A percentile compares a stretch with the other conserved stretches of the same genome.
Evolutionary conservation across 1,140 invertebrate genomes (phyloP).

Genomic region (Drosophila novamexicana): DNA sequence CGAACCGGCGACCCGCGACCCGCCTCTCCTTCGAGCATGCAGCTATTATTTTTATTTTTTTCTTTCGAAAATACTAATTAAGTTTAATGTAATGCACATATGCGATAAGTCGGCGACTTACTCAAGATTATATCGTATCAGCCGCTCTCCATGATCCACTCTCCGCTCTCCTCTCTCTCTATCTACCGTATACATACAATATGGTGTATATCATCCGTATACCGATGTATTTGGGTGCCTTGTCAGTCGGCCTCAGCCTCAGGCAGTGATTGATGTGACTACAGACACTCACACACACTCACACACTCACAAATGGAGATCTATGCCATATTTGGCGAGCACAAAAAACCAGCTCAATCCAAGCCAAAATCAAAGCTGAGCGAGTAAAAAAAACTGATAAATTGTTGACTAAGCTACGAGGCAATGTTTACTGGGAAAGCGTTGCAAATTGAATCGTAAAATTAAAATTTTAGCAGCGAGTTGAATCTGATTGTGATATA

Average conservation of each 20-base stretch:
- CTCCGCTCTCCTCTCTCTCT: neutral
- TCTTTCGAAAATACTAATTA: constrained; percentile 67
- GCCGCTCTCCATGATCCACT: neutral
- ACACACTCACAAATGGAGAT: constrained; percentile 13
- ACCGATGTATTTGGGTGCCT: constrained; percentile 75
- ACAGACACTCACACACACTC: constrained; percentile 19
- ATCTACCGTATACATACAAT: constrained; percentile 20
- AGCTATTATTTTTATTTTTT: too few species aligned
- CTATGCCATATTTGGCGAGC: constrained; percentile 69
- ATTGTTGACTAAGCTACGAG: constrained; percentile 23
- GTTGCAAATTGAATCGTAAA: constrained; percentile 43
- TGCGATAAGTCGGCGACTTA: constrained; percentile 51
- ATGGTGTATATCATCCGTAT: constrained; percentile 12
- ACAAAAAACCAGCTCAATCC: constrained; percentile 36
- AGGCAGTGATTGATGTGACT: constrained; percentile 71
- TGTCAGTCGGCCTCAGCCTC: constrained; percentile 50
- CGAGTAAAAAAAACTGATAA: constrained; percentile 12
- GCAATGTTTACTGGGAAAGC: constrained; percentile 30
- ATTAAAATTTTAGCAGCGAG: constrained; percentile 35
- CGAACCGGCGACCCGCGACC: neutral
- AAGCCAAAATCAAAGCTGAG: constrained; percentile 7
- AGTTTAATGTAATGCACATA: constrained; percentile 81
- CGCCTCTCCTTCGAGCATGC: neutral
- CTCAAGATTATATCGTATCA: constrained; percentile 47
- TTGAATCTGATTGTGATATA: neutral